A percentile compares a stretch with the other conserved stretches of the same genome.
Conservation (phyloP, 2,797 vertebrate genomes). For the Intellagama lesueurii region DNA sequence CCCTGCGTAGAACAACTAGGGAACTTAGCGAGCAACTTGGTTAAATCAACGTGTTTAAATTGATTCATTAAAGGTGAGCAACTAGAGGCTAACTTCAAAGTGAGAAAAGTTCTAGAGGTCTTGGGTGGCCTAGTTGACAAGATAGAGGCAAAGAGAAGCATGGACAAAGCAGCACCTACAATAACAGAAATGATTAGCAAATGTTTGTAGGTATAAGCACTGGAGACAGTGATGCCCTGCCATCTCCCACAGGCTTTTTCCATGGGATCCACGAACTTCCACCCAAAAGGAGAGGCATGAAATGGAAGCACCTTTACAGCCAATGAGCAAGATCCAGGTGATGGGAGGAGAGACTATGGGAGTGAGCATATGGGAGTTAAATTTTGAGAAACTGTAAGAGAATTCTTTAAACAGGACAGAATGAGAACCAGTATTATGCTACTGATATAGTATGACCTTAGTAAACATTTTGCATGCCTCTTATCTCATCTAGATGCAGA, state of each 20-base stretch:
- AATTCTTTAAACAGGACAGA: neutral
- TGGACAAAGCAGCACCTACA: neutral
- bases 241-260: neutral
- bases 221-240: neutral
- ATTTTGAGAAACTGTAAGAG: neutral
- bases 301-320: neutral
- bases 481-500: neutral
- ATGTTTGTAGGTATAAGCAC: no score
- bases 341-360: no score
- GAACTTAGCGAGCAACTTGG: no score
- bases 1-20: no score
- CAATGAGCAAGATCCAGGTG: neutral
- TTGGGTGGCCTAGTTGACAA: no score
- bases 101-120: no score
- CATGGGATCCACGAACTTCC: neutral
- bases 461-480: neutral
- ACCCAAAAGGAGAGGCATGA: neutral
- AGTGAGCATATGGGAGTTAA: neutral
- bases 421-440: neutral
- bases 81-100: no score
- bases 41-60: no score
- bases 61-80: no score
- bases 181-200: neutral
- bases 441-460: neutral
- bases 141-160: neutral